A percentile compares a stretch with the other conserved stretches of the same genome.
Evolutionary conservation across 2,113 vertebrate genomes (phyloP).

Genomic region (Bufo gargarizans): DNA sequence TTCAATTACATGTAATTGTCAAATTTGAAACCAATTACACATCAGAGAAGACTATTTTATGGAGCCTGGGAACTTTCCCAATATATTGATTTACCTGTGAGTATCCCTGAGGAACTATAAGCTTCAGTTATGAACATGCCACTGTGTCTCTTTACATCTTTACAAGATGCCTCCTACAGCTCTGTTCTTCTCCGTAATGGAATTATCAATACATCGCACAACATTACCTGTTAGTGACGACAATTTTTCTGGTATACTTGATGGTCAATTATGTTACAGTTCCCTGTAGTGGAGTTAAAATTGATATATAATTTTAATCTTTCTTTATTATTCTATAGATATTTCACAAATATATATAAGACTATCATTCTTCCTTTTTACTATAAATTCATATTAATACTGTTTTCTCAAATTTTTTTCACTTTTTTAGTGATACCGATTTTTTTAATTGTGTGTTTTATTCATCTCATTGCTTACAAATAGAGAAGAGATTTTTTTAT

Average conservation of each 20-base stretch:
- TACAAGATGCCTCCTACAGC: conserved; percentile 10
- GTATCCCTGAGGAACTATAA: conserved; percentile 36
- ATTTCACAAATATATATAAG: not conserved
- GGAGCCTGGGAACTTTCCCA: conserved; percentile 20
- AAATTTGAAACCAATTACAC: conserved; percentile 5
- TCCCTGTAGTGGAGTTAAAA: not conserved
- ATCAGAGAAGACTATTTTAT: conserved; percentile 37
- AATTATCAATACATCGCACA: conserved; percentile 37
- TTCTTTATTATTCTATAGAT: not conserved
- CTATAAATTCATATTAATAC: not conserved
- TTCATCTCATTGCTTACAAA: not conserved
- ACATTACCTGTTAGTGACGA: not conserved
- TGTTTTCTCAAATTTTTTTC: not conserved
- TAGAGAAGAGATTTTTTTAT: not conserved
- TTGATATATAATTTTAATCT: not conserved
- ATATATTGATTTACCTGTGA: conserved; percentile 46
- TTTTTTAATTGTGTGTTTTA: not conserved
- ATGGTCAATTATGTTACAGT: not conserved
- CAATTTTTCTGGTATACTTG: not conserved
- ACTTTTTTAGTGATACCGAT: not conserved
- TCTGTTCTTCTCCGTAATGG: conserved; percentile 17
- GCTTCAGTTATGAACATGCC: conserved; percentile 26
- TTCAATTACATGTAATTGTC: conserved; percentile 43
- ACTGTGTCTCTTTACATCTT: conserved; percentile 30
- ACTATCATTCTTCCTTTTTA: not conserved